These are phyloP conservation scores for Pissodes strobi DNA, from an alignment of 1,140 invertebrate species.

Conservation along the genomic window DNA sequence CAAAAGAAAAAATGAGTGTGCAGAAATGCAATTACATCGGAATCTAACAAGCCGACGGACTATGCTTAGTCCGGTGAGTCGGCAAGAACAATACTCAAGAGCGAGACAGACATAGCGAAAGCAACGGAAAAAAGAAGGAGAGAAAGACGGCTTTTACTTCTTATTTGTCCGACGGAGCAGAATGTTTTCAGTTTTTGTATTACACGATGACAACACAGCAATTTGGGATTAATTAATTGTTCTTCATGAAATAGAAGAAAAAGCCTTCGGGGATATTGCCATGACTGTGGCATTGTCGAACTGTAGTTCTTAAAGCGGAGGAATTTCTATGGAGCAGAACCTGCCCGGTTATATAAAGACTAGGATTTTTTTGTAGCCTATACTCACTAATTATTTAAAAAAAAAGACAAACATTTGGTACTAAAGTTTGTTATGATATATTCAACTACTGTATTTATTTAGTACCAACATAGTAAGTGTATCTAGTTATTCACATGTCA, in stretches of 20 bases:
- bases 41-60: conserved; percentile 31
- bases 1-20: conserved; percentile 27
- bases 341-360: too few species aligned
- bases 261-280: neutral
- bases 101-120: neutral
- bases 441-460: too few species aligned
- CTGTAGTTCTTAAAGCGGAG: too few species aligned
- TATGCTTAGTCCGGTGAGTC: neutral
- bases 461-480: too few species aligned
- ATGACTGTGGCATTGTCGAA: too few species aligned
- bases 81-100: conserved; percentile 8
- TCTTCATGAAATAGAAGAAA: conserved; percentile 5
- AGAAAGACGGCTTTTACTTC: neutral
- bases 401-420: too few species aligned
- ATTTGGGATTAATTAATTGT: conserved; percentile 25
- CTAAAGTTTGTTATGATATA: too few species aligned
- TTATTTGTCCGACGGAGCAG: conserved; percentile 2
- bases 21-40: conserved; percentile 36
- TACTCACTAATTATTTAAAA: too few species aligned
- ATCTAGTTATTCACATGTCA: too few species aligned
- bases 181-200: conserved; percentile 21
- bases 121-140: neutral
- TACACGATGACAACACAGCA: conserved; percentile 12
- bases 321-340: too few species aligned
- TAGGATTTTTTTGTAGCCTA: too few species aligned